phyloP scores from a whole-genome alignment of 2,888 invertebrate species.

The Salpingus planirostris region DNA sequence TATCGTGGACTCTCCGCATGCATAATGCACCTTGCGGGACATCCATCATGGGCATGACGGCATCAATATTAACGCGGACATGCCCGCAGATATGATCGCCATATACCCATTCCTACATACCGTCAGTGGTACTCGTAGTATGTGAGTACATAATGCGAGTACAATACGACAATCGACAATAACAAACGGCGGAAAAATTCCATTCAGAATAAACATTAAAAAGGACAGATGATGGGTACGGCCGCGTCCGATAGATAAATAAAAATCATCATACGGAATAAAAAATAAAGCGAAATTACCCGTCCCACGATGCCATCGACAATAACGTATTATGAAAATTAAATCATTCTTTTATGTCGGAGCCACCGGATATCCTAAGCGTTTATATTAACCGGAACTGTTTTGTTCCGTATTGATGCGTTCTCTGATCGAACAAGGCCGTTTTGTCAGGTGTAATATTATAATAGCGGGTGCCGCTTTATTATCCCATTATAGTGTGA shows the following conservation, averaged over 20 bases:
- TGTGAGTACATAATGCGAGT: too few relatives aligned
- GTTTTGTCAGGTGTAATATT: slow-evolving; percentile 33
- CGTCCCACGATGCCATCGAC: too few relatives aligned
- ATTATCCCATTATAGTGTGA: slow-evolving; percentile 30
- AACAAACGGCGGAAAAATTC: too few relatives aligned
- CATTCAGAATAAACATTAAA: too few relatives aligned
- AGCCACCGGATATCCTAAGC: slow-evolving; percentile 34
- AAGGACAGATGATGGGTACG: too few relatives aligned
- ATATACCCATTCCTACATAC: too few relatives aligned
- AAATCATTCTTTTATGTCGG: slow-evolving; percentile 33
- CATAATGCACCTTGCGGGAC: slow-evolving; percentile 17
- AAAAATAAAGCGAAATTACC: too few relatives aligned
- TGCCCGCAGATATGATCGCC: too few relatives aligned
- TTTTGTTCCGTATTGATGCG: slow-evolving; percentile 35
- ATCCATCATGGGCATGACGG: slow-evolving; percentile 19
- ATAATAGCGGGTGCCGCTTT: slow-evolving; percentile 30
- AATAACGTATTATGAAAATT: slow-evolving; percentile 33
- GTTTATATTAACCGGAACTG: slow-evolving; percentile 33
- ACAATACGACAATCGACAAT: too few relatives aligned
- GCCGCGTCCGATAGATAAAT: too few relatives aligned
- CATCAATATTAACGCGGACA: slow-evolving; percentile 19
- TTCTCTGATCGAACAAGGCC: slow-evolving; percentile 33
- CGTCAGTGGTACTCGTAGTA: too few relatives aligned
- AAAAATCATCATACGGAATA: too few relatives aligned
- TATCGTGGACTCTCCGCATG: slow-evolving; percentile 14